Conservation (phyloP, 2,888 invertebrate genomes). For the Orthosia incerta region DNA sequence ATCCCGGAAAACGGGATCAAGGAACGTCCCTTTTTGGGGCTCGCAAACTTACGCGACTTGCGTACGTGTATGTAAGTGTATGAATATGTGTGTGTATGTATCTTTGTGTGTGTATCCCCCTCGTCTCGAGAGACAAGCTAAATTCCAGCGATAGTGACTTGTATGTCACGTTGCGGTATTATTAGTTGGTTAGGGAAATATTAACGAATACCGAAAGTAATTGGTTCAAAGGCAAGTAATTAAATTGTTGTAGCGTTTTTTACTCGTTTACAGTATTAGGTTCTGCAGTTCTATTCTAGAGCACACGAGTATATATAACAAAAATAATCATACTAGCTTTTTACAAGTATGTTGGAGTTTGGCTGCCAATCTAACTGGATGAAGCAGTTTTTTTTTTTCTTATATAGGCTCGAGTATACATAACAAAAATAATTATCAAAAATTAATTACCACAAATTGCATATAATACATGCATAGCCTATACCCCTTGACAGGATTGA, state of each 20-base stretch:
- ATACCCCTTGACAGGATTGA: too few relatives aligned
- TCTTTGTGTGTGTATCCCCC: conserved; percentile 20
- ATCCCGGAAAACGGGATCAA: conserved; percentile 58
- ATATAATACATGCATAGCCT: too few relatives aligned
- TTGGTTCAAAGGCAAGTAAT: conserved; percentile 26
- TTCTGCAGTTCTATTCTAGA: too few relatives aligned
- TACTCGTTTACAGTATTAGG: background rate
- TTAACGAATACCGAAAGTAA: conserved; percentile 36
- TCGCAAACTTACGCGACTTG: conserved; percentile 26
- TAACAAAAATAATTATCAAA: too few relatives aligned
- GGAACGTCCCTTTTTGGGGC: conserved; percentile 49
- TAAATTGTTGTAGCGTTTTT: background rate
- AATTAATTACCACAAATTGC: too few relatives aligned
- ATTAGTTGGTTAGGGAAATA: conserved; percentile 42
- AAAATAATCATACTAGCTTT: too few relatives aligned
- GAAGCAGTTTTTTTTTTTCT: too few relatives aligned
- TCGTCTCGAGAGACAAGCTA: conserved; percentile 44
- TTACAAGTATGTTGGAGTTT: too few relatives aligned
- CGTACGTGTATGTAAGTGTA: background rate
- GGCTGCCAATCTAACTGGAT: too few relatives aligned
- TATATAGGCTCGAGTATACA: too few relatives aligned
- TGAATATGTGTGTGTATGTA: background rate
- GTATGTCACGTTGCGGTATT: conserved; percentile 39
- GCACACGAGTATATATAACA: background rate
- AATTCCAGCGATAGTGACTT: conserved; percentile 47